phyloP scores from a whole-genome alignment of 1,140 invertebrate genomes.

The Papilio polyxenes region DNA sequence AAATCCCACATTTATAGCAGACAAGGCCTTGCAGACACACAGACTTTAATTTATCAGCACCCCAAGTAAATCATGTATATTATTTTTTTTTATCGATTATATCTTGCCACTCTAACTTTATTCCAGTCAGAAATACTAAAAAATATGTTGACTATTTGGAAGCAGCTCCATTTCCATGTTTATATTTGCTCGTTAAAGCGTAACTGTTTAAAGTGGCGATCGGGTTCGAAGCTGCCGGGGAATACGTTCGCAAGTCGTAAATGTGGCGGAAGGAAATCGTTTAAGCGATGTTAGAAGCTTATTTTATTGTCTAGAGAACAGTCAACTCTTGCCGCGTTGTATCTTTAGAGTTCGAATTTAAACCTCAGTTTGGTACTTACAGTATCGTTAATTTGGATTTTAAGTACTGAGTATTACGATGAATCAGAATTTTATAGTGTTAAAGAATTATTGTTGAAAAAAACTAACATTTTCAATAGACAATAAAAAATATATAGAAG shows the following conservation, averaged over 20 bases:
- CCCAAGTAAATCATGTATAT: neutral
- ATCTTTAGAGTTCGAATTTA: neutral
- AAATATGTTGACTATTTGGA: neutral
- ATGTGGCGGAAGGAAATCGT: constrained; percentile 21
- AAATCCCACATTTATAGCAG: no score
- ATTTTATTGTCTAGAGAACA: constrained; percentile 5
- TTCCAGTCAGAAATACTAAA: neutral
- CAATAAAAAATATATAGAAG: no score
- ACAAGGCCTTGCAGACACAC: no score
- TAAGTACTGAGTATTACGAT: neutral
- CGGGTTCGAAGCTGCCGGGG: constrained; percentile 1
- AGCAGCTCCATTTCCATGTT: neutral
- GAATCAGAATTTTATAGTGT: no score
- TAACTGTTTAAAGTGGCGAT: constrained; percentile 29
- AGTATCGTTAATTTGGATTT: neutral
- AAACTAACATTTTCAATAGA: no score
- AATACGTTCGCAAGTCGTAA: constrained; percentile 27
- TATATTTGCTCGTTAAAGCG: constrained; percentile 25
- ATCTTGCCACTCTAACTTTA: neutral
- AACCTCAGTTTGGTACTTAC: neutral
- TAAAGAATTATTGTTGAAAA: no score
- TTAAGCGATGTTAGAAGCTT: constrained; percentile 1
- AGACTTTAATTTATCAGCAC: neutral
- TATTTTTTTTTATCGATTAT: neutral
- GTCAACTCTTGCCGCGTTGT: neutral